Conservation (phyloP, 1,140 invertebrate species). For the Asobara japonica region DNA sequence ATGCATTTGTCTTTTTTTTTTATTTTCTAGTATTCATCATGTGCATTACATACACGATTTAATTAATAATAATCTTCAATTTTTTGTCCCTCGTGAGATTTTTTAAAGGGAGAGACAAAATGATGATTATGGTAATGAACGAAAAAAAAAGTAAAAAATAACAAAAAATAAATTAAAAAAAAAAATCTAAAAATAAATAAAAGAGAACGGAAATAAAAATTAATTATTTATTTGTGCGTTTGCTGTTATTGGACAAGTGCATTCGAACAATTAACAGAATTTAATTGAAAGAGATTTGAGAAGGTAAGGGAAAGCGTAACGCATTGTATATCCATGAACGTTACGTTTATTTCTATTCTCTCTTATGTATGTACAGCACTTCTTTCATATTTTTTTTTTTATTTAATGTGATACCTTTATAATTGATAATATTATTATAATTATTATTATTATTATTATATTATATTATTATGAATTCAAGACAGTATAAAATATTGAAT, state of each 20-base stretch:
- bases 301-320: constrained; percentile 1
- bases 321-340: neutral
- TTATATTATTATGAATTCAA: neutral
- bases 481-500: neutral
- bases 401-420: constrained; percentile 18
- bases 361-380: constrained; percentile 1
- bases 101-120: neutral
- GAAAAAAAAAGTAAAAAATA: no score
- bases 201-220: neutral
- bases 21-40: neutral
- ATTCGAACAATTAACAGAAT: neutral
- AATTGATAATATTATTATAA: constrained; percentile 7
- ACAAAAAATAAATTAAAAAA: no score
- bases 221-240: neutral
- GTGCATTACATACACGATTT: neutral
- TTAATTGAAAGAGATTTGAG: neutral
- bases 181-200: no score
- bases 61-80: neutral
- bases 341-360: neutral
- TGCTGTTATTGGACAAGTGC: neutral
- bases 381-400: neutral
- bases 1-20: neutral
- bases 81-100: neutral
- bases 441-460: constrained; percentile 9
- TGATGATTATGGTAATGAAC: neutral